Percentiles rank a stretch among this genome's conserved stretches.
These are phyloP conservation scores for Chelonia mydas DNA, from an alignment of 2,797 vertebrate species.

Conservation along the genomic window DNA sequence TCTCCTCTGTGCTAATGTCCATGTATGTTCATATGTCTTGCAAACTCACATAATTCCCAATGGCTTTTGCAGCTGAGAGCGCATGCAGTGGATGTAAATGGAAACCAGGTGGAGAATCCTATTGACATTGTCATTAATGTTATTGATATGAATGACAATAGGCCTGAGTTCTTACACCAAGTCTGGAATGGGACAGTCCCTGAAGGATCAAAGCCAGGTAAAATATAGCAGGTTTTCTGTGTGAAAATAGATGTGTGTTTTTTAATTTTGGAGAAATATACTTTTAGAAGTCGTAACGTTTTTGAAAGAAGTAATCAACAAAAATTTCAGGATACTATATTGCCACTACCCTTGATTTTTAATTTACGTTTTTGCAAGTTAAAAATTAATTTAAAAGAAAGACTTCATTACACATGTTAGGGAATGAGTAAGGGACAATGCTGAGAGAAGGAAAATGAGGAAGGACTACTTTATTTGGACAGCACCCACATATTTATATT, in stretches of 20 bases:
- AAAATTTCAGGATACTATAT: neutral
- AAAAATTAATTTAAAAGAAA: neutral
- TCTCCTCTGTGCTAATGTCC: neutral
- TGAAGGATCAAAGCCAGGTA: conserved; percentile 98
- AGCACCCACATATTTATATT: neutral
- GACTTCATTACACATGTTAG: neutral
- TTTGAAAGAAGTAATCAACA: neutral
- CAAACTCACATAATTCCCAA: conserved; percentile 26
- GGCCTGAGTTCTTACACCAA: conserved; percentile 95
- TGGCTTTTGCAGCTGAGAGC: conserved; percentile 90
- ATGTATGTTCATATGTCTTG: neutral
- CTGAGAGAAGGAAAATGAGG: neutral
- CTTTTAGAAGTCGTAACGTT: neutral
- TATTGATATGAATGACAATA: conserved; percentile 99
- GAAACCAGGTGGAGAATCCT: conserved; percentile 98
- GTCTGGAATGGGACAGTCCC: conserved; percentile 96
- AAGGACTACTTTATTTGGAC: neutral
- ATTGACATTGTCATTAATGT: conserved; percentile 98
- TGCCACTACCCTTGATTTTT: neutral
- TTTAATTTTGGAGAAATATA: neutral
- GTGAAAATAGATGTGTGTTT: neutral
- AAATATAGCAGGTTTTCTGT: conserved; percentile 1
- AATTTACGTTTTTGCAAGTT: neutral
- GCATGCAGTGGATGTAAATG: conserved; percentile 97
- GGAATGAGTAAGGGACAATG: neutral